These are phyloP conservation scores for Saccostrea cuccullata DNA, from an alignment of 1,140 invertebrate genomes.

Conservation along the genomic window DNA sequence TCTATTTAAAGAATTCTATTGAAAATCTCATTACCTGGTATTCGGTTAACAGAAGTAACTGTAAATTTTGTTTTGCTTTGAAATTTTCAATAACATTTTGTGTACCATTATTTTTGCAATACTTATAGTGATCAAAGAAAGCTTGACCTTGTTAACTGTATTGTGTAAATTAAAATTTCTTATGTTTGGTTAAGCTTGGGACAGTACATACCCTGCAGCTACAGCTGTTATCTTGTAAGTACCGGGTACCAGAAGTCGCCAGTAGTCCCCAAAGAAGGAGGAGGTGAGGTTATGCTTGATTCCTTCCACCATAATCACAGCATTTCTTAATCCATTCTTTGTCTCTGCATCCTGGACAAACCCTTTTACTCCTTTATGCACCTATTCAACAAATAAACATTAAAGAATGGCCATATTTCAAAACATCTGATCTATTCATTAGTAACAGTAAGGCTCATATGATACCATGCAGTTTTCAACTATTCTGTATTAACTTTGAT, in stretches of 20 bases:
- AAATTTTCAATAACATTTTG: too few species aligned
- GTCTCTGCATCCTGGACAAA: constrained; percentile 88
- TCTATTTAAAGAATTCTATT: too few species aligned
- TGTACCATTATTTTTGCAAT: too few species aligned
- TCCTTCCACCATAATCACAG: constrained; percentile 85
- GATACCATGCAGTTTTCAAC: too few species aligned
- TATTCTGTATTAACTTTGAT: too few species aligned
- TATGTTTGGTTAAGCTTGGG: too few species aligned
- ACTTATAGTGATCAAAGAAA: too few species aligned
- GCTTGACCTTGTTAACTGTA: too few species aligned
- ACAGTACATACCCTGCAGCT: constrained; percentile 68
- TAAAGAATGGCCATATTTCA: neutral
- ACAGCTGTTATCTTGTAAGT: constrained; percentile 82
- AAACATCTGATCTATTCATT: neutral
- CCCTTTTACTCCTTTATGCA: constrained; percentile 92
- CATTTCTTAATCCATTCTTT: constrained; percentile 85
- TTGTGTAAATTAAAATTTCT: too few species aligned
- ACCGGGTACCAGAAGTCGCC: constrained; percentile 92
- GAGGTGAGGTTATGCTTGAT: constrained; percentile 74
- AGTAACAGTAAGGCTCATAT: neutral
- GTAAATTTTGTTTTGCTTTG: too few species aligned
- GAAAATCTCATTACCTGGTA: too few species aligned
- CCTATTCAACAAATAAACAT: constrained; percentile 76
- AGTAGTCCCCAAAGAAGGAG: constrained; percentile 89
- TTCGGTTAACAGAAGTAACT: too few species aligned